Evolutionary conservation across 2,888 invertebrate species (phyloP), one percentile per base, ranked within the genome.

Genomic region (Chloromyia formosa): DNA sequence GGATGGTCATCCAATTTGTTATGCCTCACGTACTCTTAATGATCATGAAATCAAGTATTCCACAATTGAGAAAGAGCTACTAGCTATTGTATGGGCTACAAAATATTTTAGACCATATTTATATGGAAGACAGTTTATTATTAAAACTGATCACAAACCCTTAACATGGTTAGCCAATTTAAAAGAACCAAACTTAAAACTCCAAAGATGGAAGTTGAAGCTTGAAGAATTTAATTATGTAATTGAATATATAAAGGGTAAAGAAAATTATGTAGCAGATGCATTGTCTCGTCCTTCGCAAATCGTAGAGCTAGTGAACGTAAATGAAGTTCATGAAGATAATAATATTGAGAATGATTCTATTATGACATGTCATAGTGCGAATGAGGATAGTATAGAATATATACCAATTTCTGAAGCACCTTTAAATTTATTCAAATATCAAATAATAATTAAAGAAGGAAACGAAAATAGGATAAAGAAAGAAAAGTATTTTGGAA

Each of bases 171-270:
- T 62, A 3, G 12, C n/a, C 1, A 40, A 18, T 27, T 14, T 62
- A 9, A 62, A 62, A 20, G 62, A 62, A 62, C 62, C 62, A 27
- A 62, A 62, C 14, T 3, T 12, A 10, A 62, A 62, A 62, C 16
- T 62, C 1, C 62, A 62, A 18, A n/a, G 62, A 9, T 62, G 62
- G 62, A 27, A 16, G n/a, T 23, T 62, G 1, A 23, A 40, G 27
- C 23, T 62, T 12, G 40, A 35, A n/a, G 62, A 62, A 14, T 62
- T 22, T 18, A 40, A 62, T 40, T 62, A 22, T 27, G 18, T 2
- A 27, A 62, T 62, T 14, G 62, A 62, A 62, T 62, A 62, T 27
- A 12, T n/a, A n/a, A n/a, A n/a, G 23, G 62, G 23, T 14, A 62
- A 62, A 27, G 62, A 62, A 1, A 62, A 62, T 14, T 14, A 14